phyloP scores from a whole-genome alignment of 1,140 invertebrate genomes.

The Phthorimaea operculella region DNA sequence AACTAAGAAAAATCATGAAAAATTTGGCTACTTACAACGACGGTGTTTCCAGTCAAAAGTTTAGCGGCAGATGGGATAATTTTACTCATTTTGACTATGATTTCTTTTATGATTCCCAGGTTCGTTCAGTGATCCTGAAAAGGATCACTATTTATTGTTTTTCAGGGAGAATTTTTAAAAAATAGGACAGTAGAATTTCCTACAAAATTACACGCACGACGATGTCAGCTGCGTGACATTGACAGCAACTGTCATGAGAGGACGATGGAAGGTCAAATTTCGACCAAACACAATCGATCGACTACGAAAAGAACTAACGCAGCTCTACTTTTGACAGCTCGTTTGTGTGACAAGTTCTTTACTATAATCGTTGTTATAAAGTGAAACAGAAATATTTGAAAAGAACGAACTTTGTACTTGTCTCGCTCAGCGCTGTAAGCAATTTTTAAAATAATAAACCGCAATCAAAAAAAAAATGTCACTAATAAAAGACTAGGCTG shows the following conservation, averaged over 20 bases:
- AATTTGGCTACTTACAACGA: constrained; percentile 32
- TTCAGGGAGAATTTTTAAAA: neutral
- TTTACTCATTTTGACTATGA: constrained; percentile 54
- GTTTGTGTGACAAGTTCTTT: no score
- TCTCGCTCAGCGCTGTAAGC: no score
- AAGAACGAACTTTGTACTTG: no score
- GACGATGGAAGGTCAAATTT: neutral
- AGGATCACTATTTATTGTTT: constrained; percentile 24
- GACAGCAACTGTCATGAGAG: constrained; percentile 1
- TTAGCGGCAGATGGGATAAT: constrained; percentile 48
- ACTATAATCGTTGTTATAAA: no score
- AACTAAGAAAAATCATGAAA: neutral
- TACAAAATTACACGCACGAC: neutral
- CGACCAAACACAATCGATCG: neutral
- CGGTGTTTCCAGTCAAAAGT: constrained; percentile 34
- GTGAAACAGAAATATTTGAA: no score
- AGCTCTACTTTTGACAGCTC: no score
- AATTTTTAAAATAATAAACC: neutral
- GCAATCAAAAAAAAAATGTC: neutral
- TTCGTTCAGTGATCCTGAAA: constrained; percentile 34
- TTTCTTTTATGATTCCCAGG: constrained; percentile 47
- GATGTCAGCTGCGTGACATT: neutral
- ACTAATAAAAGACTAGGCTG: no score
- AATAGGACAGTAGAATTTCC: neutral
- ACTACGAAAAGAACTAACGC: no score